Evolutionary conservation across 2,113 vertebrate species (phyloP).

Genomic region (Columba livia): DNA sequence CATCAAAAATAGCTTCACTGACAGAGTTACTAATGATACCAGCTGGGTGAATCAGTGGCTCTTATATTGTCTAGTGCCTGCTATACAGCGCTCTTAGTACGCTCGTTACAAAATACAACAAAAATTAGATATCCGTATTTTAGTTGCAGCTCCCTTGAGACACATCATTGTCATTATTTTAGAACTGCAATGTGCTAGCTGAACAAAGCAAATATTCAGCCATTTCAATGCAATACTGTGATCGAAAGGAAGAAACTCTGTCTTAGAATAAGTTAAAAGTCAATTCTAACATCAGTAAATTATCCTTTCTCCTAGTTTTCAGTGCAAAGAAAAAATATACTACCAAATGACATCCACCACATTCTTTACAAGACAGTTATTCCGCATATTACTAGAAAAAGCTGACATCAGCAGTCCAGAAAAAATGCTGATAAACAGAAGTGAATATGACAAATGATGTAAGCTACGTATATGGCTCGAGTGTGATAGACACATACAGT

Average conservation of each 20-base stretch:
- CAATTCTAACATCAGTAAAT: not conserved
- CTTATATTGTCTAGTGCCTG: slow-evolving; percentile 21
- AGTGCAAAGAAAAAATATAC: not conserved
- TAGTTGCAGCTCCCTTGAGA: slow-evolving; percentile 35
- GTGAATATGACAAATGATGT: not conserved
- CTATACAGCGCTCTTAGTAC: not conserved
- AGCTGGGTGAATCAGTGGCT: slow-evolving; percentile 60
- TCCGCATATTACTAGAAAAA: slow-evolving; percentile 34
- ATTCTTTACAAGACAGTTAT: not conserved
- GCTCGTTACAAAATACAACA: not conserved
- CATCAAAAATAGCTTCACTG: slow-evolving; percentile 64
- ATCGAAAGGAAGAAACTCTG: not conserved
- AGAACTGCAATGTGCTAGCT: not conserved
- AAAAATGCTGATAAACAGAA: slow-evolving; percentile 58
- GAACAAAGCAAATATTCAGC: slow-evolving; percentile 15
- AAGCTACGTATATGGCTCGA: not conserved
- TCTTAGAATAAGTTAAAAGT: not conserved
- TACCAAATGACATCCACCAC: not conserved
- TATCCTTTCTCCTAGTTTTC: not conserved
- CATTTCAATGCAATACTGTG: not conserved
- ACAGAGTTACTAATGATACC: slow-evolving; percentile 55
- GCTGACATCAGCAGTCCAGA: slow-evolving; percentile 53
- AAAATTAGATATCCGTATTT: slow-evolving; percentile 47
- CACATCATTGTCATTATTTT: slow-evolving; percentile 29
- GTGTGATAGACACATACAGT: not conserved